phyloP scores from a whole-genome alignment of 2,797 vertebrate species.

The Decapterus maruadsi region DNA sequence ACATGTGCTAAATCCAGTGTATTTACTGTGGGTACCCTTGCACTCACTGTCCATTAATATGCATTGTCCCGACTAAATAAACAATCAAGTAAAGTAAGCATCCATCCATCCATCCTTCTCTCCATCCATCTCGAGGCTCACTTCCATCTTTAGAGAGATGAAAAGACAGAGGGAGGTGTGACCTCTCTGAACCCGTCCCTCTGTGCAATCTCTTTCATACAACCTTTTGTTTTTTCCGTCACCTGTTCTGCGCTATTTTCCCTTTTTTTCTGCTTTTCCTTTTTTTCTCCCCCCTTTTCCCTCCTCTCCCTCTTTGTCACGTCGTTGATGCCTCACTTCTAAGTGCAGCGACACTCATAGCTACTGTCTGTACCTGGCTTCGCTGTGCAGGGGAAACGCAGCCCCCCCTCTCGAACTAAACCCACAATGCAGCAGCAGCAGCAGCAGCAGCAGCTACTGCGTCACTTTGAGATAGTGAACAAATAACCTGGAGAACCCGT shows the following conservation, averaged over 20 bases:
- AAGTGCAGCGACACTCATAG: conserved; percentile 13
- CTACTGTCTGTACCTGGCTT: conserved; percentile 10
- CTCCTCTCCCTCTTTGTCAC: conserved; percentile 7
- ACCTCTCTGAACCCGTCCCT: conserved; percentile 49
- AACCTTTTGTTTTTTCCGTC: background rate
- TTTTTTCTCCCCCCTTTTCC: background rate
- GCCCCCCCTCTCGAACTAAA: conserved; percentile 18
- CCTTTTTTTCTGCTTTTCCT: background rate
- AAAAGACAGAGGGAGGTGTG: conserved; percentile 41
- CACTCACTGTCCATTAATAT: too few relatives aligned
- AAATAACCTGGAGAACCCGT: conserved; percentile 60
- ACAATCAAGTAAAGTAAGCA: too few relatives aligned
- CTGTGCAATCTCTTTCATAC: background rate
- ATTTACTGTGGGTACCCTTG: too few relatives aligned
- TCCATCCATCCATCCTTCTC: too few relatives aligned
- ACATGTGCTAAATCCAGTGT: too few relatives aligned
- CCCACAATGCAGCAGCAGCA: conserved; percentile 7
- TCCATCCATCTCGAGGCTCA: background rate
- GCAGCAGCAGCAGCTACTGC: conserved; percentile 13
- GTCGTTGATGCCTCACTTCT: conserved; percentile 38
- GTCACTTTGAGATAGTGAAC: conserved; percentile 50
- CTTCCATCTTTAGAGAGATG: conserved; percentile 37
- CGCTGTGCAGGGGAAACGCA: conserved; percentile 33
- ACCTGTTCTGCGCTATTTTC: background rate
- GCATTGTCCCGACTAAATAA: too few relatives aligned